Base-by-base conservation (phyloP, 2,888 invertebrate genomes). In the Napeogenes inachia region DNA sequence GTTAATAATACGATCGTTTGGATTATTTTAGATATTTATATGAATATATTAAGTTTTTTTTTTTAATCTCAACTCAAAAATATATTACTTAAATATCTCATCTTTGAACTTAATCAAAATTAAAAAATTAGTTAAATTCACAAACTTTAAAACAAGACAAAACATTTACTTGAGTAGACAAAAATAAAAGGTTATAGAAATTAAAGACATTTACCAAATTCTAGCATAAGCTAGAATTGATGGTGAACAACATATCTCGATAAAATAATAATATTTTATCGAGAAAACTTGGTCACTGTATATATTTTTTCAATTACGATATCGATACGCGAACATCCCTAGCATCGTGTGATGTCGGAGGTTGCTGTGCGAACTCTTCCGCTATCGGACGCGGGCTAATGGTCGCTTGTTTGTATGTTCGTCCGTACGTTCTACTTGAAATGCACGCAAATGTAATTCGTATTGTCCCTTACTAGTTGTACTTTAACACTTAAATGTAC, bases 341-440 rank as follows among this genome's bases (percentile, higher is more conserved):
- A 76, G 30, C 77, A 75, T 82, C 83, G 84, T 87, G 86, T 85
- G 86, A 86, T 85, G 87, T 89, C 87, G 87, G 84, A 87, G 86
- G 86, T 87, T 84, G 86, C 80, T 81, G 84, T 82, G 82, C 80
- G 80, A 79, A 79, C 75, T 80, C 84, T 88, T 88, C 87, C 88
- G 86, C 82, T 81, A 82, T 84, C 80, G 82, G 81, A 79, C 66
- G 64, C 57, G 8, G 59, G 54, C 75, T 75, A 85, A 85, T 83
- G 77, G 76, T 71, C 70, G 75, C 73, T 76, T 83, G 81, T 83
- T 84, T 84, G 80, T 79, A 72, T 76, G 60, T 62, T 50, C 50
- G 50, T 69, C 66, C 62, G 59, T 65, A 67, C 61, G 50, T 50
- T 50, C 50, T n/a, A 67, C 65, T 65, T 65, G 67, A 67, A 62